These are phyloP conservation scores for Chelonoidis abingdonii DNA, from an alignment of 2,113 vertebrate species.

Conservation along the genomic window DNA sequence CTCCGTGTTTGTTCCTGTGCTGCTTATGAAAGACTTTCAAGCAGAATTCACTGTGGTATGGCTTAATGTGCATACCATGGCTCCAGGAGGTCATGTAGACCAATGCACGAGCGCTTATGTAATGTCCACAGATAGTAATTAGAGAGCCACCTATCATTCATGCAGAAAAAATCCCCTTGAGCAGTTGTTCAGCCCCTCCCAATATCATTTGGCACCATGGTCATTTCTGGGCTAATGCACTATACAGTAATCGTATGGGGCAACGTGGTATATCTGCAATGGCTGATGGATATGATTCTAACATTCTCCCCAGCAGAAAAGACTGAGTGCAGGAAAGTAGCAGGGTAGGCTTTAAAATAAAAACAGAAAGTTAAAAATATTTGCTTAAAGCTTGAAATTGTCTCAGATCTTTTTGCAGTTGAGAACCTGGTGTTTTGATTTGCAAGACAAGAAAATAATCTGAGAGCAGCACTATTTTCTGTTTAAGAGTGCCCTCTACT, in stretches of 20 bases:
- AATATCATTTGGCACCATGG: background rate
- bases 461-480: slow-evolving; percentile 57
- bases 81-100: background rate
- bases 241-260: background rate
- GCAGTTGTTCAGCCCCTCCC: background rate
- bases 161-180: slow-evolving; percentile 6
- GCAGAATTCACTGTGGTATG: background rate
- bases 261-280: background rate
- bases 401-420: slow-evolving; percentile 35
- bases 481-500: slow-evolving; percentile 75
- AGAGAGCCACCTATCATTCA: slow-evolving; percentile 2
- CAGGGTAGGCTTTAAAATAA: slow-evolving; percentile 30
- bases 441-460: background rate
- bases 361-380: slow-evolving; percentile 61
- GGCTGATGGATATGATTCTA: slow-evolving; percentile 53
- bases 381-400: slow-evolving; percentile 71
- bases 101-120: background rate
- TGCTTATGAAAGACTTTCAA: background rate
- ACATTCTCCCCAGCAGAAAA: slow-evolving; percentile 40
- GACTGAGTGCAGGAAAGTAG: slow-evolving; percentile 11
- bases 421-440: background rate
- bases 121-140: background rate
- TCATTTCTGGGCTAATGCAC: background rate
- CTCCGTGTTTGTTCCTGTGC: background rate
- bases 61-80: background rate